Evolutionary conservation across 2,888 invertebrate genomes (phyloP).

Genomic region (Cinara cedri): DNA sequence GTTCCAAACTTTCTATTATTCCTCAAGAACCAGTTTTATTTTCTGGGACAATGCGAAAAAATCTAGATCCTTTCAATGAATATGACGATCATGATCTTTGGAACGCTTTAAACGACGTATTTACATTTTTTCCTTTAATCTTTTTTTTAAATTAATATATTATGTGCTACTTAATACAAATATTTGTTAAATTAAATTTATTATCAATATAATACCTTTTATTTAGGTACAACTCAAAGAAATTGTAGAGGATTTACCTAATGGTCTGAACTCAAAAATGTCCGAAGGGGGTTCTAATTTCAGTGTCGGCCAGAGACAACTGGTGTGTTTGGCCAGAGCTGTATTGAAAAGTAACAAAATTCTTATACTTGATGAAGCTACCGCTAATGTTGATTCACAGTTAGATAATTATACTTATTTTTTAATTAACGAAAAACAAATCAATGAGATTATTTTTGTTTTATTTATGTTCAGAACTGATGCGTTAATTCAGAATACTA

Average conservation of each 20-base stretch:
- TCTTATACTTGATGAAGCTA: conserved; percentile 87
- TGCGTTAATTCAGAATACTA: no score
- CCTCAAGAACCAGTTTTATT: conserved; percentile 86
- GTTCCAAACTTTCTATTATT: conserved; percentile 81
- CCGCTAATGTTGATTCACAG: conserved; percentile 88
- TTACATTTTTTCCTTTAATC: no score
- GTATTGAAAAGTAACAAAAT: conserved; percentile 80
- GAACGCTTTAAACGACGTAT: conserved; percentile 82
- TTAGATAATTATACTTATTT: no score
- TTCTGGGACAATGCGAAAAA: conserved; percentile 84
- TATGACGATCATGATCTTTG: conserved; percentile 80
- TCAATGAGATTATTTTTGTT: no score
- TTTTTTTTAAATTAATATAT: not conserved
- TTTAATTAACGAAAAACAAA: no score
- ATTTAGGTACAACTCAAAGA: conserved; percentile 17
- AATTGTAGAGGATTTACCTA: conserved; percentile 5
- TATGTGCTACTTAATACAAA: not conserved
- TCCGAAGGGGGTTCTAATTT: conserved; percentile 82
- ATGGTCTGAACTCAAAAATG: conserved; percentile 70
- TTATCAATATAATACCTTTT: no score
- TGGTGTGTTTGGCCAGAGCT: conserved; percentile 86
- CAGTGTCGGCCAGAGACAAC: conserved; percentile 86
- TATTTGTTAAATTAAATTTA: no score
- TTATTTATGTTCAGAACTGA: no score
- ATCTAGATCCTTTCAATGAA: conserved; percentile 87